These are phyloP conservation scores for Hedya salicella DNA, from an alignment of 2,888 invertebrate species.

Conservation along the genomic window DNA sequence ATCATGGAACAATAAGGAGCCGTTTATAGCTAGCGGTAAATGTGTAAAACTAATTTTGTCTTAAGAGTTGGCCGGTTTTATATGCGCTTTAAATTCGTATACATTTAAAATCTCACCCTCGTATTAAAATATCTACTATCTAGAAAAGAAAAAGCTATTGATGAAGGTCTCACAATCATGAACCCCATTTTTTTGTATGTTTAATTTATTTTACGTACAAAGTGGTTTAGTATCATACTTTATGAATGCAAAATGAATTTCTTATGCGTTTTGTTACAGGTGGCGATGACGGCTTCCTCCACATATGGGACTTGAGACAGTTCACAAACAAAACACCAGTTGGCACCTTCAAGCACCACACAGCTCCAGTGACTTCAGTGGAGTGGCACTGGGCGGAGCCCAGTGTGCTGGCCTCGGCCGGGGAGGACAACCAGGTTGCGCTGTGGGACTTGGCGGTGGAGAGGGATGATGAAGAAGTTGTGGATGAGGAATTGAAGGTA, in stretches of 20 bases:
- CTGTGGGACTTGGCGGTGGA: slow-evolving; percentile 98
- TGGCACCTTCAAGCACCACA: slow-evolving; percentile 98
- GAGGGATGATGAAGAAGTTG: slow-evolving; percentile 87
- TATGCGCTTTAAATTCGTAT: no score
- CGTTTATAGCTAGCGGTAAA: slow-evolving; percentile 93
- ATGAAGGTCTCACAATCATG: no score
- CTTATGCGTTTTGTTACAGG: slow-evolving; percentile 86
- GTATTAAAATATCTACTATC: no score
- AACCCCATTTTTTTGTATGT: no score
- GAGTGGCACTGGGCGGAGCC: slow-evolving; percentile 98
- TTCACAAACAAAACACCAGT: slow-evolving; percentile 92
- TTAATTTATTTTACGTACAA: no score
- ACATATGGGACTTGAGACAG: slow-evolving; percentile 97
- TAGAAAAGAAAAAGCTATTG: no score
- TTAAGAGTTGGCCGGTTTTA: neutral
- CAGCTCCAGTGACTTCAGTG: slow-evolving; percentile 95
- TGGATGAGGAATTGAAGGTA: slow-evolving; percentile 83
- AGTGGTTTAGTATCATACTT: no score
- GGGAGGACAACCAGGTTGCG: slow-evolving; percentile 97
- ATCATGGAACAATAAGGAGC: slow-evolving; percentile 97
- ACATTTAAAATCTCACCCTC: no score
- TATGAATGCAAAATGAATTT: no score
- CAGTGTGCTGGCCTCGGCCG: slow-evolving; percentile 96
- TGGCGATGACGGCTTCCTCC: slow-evolving; percentile 97
- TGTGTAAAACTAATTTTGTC: slow-evolving; percentile 19